Percentiles rank a stretch among this genome's conserved stretches.
These are phyloP conservation scores for Caranx melampygus DNA, from an alignment of 2,113 vertebrate genomes.

Conservation along the genomic window DNA sequence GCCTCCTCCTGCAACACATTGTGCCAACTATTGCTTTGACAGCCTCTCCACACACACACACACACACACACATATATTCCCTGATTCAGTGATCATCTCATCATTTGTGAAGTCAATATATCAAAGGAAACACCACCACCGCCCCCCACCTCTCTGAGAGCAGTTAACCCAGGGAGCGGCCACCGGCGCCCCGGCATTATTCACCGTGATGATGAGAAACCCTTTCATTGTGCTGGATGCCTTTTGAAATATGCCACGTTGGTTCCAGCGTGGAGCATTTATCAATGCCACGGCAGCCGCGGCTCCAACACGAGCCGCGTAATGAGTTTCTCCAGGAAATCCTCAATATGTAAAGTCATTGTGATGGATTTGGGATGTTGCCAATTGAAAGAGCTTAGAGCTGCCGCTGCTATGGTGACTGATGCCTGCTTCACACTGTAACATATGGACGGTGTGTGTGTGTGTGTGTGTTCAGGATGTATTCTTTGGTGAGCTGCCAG, in stretches of 20 bases:
- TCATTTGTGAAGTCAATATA: conserved; percentile 29
- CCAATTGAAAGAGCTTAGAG: conserved; percentile 46
- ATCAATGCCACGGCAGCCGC: conserved; percentile 53
- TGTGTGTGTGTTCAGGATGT: conserved; percentile 24
- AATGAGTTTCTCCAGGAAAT: conserved; percentile 63
- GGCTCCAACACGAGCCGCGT: conserved; percentile 53
- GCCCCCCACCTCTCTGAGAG: background rate
- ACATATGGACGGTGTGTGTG: conserved; percentile 48
- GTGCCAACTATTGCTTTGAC: conserved; percentile 20
- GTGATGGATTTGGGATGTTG: conserved; percentile 58
- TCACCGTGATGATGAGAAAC: conserved; percentile 47
- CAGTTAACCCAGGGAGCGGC: conserved; percentile 35
- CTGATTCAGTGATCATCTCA: conserved; percentile 48
- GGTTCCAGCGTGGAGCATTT: conserved; percentile 55
- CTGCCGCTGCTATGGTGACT: conserved; percentile 2
- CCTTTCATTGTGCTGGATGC: conserved; percentile 46
- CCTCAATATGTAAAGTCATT: conserved; percentile 43
- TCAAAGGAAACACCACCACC: conserved; percentile 31
- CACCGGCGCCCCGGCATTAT: conserved; percentile 42
- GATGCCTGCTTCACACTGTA: conserved; percentile 11
- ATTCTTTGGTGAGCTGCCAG: conserved; percentile 62
- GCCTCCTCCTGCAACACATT: background rate
- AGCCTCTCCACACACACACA: background rate
- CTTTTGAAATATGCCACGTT: conserved; percentile 63
- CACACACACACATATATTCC: background rate